Evolutionary conservation across 2,113 vertebrate genomes (phyloP), one percentile per base, ranked within the genome.

Genomic region (Pterocles burchelli): DNA sequence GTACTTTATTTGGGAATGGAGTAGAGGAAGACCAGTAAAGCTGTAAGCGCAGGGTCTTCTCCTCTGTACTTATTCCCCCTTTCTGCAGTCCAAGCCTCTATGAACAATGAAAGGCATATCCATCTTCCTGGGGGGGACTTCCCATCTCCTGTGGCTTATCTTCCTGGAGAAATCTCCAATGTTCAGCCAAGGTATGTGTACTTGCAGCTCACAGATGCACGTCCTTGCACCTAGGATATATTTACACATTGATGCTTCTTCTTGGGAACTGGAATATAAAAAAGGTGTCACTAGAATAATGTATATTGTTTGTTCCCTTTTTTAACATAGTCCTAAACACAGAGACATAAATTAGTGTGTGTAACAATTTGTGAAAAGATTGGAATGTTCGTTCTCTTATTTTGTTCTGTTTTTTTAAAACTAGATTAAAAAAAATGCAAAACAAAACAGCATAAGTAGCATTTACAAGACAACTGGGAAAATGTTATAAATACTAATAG

Each of bases 401-500:
- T 90, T 78, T 41, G 41, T n/a, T 73, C 54, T 75, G 66, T 28
- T 28, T 94, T 95, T 95, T 90, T 74, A 95, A 96, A 96, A 65
- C 12, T 68, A 75, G 33, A 94, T 57, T 73, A 18, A 95, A 78
- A 67, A 63, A 46, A 63, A 14, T 5, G 6, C 0, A 0, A 45
- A 81, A 51, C 8, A 75, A 90, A n/a, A 11, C 25, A 90, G 55
- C 91, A 58, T 82, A 92, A 96, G 55, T 79, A 96, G 61, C 73
- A 84, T 97, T 95, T 95, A 70, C 45, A 95, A 91, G 92, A 72
- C 79, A 79, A 77, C 57, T 96, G 89, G 74, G 84, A 96, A 92
- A 94, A 82, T 85, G 72, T 91, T 87, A 88, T 66, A 70, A 94
- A 94, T 29, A 46, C 26, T 43, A 51, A 77, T 31, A 75, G 29